A percentile compares a stretch with the other conserved stretches of the same genome.
Evolutionary conservation across 1,140 invertebrate species (phyloP).

Genomic region (Temnothorax longispinosus): DNA sequence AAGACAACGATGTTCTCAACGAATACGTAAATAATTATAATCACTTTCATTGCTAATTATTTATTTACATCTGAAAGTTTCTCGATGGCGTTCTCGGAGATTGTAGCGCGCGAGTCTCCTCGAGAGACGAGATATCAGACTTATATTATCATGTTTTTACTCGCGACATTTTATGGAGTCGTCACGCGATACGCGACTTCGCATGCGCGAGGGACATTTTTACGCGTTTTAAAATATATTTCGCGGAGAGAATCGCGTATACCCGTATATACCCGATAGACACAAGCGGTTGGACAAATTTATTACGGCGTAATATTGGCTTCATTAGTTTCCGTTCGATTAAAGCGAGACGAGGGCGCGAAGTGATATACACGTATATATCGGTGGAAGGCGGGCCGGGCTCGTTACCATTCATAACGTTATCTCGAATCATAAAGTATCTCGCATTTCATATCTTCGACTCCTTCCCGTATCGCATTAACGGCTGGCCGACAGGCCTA

Average conservation of each 20-base stretch:
- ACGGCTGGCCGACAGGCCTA: conserved; percentile 73
- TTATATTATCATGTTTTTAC: conserved; percentile 1
- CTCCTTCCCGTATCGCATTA: conserved; percentile 74
- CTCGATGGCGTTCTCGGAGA: neutral
- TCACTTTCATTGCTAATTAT: neutral
- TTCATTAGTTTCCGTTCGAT: conserved; percentile 75
- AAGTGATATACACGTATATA: conserved; percentile 59
- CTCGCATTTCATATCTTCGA: conserved; percentile 75
- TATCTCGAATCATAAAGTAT: conserved; percentile 77
- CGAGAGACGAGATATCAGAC: conserved; percentile 1
- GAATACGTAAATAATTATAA: neutral
- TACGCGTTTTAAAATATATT: conserved; percentile 26
- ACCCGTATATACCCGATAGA: conserved; percentile 42
- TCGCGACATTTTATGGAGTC: neutral
- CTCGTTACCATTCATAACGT: conserved; percentile 77
- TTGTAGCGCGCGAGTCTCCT: neutral
- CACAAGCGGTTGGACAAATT: conserved; percentile 61
- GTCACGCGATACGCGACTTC: conserved; percentile 21
- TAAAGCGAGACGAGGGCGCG: conserved; percentile 63
- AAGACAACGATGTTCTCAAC: neutral
- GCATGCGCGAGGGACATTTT: conserved; percentile 37
- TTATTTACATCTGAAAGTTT: neutral
- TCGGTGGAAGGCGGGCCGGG: conserved; percentile 55
- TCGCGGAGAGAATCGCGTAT: conserved; percentile 7
- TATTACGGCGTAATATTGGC: conserved; percentile 68